A percentile compares a stretch with the other conserved stretches of the same genome.
Evolutionary conservation across 1,140 invertebrate genomes (phyloP).

Genomic region (Drosophila navojoa): DNA sequence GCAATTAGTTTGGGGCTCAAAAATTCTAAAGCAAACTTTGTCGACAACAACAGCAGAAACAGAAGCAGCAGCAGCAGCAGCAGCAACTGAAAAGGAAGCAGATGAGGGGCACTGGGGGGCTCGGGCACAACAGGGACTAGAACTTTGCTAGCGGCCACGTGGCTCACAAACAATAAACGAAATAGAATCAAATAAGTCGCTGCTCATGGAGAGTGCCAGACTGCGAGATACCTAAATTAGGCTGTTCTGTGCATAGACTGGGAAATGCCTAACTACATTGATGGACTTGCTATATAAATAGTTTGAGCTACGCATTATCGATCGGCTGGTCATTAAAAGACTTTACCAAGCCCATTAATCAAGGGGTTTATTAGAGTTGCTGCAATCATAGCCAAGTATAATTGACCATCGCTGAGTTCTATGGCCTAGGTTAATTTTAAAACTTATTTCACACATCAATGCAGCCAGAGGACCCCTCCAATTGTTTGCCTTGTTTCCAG

Average conservation of each 20-base stretch:
- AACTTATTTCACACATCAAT: too few species aligned
- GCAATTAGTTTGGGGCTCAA: constrained; percentile 81
- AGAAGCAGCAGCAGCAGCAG: background rate
- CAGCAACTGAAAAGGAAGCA: too few species aligned
- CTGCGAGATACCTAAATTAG: constrained; percentile 5
- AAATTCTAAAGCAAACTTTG: constrained; percentile 82
- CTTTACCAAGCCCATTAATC: too few species aligned
- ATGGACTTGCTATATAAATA: too few species aligned
- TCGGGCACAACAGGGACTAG: constrained; percentile 44
- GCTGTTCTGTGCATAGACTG: too few species aligned
- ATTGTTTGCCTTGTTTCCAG: background rate
- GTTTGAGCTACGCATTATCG: too few species aligned
- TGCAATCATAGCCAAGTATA: too few species aligned
- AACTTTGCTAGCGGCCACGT: constrained; percentile 44
- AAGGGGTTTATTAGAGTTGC: too few species aligned
- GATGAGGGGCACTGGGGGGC: constrained; percentile 7
- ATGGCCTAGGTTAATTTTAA: too few species aligned
- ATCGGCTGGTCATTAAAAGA: too few species aligned
- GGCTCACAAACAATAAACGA: constrained; percentile 34
- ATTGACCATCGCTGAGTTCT: too few species aligned
- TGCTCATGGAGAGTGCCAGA: background rate
- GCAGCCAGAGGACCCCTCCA: background rate
- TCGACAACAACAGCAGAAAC: constrained; percentile 50
- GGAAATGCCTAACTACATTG: too few species aligned
- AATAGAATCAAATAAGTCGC: constrained; percentile 49